A percentile compares a stretch with the other conserved stretches of the same genome.
Evolutionary conservation across 2,113 vertebrate genomes (phyloP).

Genomic region (Cygnus buccinator): DNA sequence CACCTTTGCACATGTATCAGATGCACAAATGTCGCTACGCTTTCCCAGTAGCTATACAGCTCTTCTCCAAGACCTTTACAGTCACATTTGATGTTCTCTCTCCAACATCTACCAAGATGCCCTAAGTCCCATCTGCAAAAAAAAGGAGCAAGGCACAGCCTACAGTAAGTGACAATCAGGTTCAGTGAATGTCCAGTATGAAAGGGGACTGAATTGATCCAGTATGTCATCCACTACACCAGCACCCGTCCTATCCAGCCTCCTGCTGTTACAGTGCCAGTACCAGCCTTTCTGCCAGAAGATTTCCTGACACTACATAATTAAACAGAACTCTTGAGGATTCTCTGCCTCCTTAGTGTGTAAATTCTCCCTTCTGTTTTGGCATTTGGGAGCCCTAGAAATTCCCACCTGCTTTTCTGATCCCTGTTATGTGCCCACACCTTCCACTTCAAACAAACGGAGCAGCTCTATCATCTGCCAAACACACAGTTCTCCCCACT

Average conservation of each 20-base stretch:
- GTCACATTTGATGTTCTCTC: not conserved
- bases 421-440: not conserved
- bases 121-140: not conserved
- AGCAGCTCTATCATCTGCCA: not conserved
- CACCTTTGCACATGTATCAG: not conserved
- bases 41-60: not conserved
- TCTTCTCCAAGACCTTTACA: not conserved
- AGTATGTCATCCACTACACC: not conserved
- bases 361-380: not conserved
- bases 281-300: not conserved
- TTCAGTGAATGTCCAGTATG: not conserved
- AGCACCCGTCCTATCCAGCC: not conserved
- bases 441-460: not conserved
- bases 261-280: not conserved
- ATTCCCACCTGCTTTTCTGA: constrained; percentile 8
- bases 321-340: not conserved
- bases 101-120: not conserved
- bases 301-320: not conserved
- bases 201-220: not conserved
- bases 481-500: not conserved
- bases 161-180: not conserved
- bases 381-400: not conserved
- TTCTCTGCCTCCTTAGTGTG: not conserved
- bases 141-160: not conserved
- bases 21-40: not conserved